A percentile compares a stretch with the other conserved stretches of the same genome.
These are phyloP conservation scores for Leptothorax acervorum DNA, from an alignment of 2,888 invertebrate species.

Conservation along the genomic window DNA sequence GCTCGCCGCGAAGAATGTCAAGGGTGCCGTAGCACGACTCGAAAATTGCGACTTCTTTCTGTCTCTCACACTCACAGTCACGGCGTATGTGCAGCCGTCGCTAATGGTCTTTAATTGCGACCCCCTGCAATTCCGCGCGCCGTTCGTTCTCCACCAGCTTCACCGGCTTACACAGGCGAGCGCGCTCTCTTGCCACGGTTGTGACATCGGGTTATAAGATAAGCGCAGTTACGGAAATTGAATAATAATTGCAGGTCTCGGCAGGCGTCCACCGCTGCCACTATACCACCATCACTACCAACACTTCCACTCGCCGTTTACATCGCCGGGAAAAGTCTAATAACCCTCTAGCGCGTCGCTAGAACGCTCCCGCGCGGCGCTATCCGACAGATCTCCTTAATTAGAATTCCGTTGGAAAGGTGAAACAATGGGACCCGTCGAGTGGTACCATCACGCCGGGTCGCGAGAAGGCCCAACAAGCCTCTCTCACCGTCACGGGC, in stretches of 20 bases:
- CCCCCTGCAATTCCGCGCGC: slow-evolving; percentile 66
- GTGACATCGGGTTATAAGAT: slow-evolving; percentile 81
- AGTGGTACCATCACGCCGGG: slow-evolving; percentile 41
- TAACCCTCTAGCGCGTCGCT: slow-evolving; percentile 68
- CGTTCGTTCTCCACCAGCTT: slow-evolving; percentile 42
- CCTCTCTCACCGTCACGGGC: slow-evolving; percentile 44
- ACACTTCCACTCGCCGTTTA: slow-evolving; percentile 48
- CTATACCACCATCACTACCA: background rate
- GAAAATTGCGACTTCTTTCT: slow-evolving; percentile 70
- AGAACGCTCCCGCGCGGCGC: slow-evolving; percentile 58
- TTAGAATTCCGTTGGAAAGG: slow-evolving; percentile 79
- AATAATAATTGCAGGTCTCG: slow-evolving; percentile 82
- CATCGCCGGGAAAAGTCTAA: slow-evolving; percentile 69
- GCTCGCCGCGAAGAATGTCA: slow-evolving; percentile 79
- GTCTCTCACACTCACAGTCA: slow-evolving; percentile 71
- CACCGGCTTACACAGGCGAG: slow-evolving; percentile 33
- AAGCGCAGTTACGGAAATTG: slow-evolving; percentile 83
- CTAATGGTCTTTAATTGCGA: slow-evolving; percentile 84
- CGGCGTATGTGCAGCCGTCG: slow-evolving; percentile 72
- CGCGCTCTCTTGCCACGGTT: slow-evolving; percentile 69
- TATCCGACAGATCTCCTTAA: slow-evolving; percentile 80
- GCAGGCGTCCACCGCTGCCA: slow-evolving; percentile 15
- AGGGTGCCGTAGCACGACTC: slow-evolving; percentile 76
- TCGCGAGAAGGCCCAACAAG: slow-evolving; percentile 44
- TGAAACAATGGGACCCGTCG: slow-evolving; percentile 75